Percentiles rank a stretch among this genome's conserved stretches.
Conservation (phyloP, 2,888 invertebrate species). For the Cheilosia vernalis region DNA sequence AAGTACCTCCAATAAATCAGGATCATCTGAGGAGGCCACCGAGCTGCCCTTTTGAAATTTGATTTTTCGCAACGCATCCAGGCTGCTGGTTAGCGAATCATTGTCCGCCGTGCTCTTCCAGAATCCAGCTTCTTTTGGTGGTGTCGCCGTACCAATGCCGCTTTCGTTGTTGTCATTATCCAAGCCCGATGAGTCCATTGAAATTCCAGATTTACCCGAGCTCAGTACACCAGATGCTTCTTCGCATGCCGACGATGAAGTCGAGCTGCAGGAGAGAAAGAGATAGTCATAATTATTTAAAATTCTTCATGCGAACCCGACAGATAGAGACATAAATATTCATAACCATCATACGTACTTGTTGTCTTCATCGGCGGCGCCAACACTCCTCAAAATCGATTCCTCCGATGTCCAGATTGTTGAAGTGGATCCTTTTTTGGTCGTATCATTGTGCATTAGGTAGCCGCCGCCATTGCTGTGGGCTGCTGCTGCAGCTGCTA, state of each 20-base stretch:
- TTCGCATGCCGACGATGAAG: constrained; percentile 83
- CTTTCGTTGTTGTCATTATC: constrained; percentile 83
- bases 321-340: constrained; percentile 66
- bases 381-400: constrained; percentile 83
- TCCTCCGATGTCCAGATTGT: constrained; percentile 84
- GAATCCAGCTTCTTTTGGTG: constrained; percentile 82
- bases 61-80: constrained; percentile 81
- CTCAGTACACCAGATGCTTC: constrained; percentile 82
- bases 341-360: constrained; percentile 80
- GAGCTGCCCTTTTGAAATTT: constrained; percentile 82
- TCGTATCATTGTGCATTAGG: constrained; percentile 78
- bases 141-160: constrained; percentile 82
- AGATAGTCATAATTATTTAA: constrained; percentile 21
- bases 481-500: constrained; percentile 76
- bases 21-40: constrained; percentile 82
- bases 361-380: constrained; percentile 84
- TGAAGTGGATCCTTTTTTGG: constrained; percentile 83
- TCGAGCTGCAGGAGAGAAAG: constrained; percentile 78
- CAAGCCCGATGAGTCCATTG: constrained; percentile 82
- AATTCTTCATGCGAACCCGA: constrained; percentile 52
- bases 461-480: constrained; percentile 22
- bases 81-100: constrained; percentile 80
- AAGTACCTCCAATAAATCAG: constrained; percentile 82
- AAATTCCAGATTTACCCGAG: constrained; percentile 83
- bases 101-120: constrained; percentile 81